Base-by-base conservation (phyloP, 2,797 vertebrate species). In the Cichlasoma orientale region DNA sequence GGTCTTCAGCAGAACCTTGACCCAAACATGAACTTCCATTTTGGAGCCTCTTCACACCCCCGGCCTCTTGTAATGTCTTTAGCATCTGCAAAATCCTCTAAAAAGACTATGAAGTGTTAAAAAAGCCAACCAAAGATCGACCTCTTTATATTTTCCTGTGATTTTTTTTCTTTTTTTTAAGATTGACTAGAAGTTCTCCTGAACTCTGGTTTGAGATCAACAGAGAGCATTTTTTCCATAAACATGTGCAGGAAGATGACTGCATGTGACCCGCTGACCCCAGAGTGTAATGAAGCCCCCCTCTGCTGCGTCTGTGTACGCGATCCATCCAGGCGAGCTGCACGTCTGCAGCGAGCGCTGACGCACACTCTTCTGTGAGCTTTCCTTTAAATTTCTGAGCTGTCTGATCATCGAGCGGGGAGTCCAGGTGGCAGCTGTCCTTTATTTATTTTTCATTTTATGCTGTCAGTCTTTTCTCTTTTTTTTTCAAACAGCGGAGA, bases 21-120 rank as follows among this genome's bases (percentile, higher is more conserved):
- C 13, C 44, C 44, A 47, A 47, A 47, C 44, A 6, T 16, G 14
- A 47, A 5, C 14, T 47, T 41, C 12, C 11, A 41, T 41, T 41
- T 12, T 41, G 38, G 11, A 41, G 38, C 4, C 4, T 1, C 11
- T 12, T 41, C 38, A 12, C 38, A 41, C 38, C 38, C 38, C 12
- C 13, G 36, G 3, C 36, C 36, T 4, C 36, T 38, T 11, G 36
- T 4, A 12, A 12, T 0, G 0, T 4, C 33, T 44, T 0, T 36
- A 41, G 21, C 21, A 41, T 44, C 59, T 63, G 41, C 59, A 18
- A 21, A 50, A 16, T 11, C 16, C 41, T 44, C 2, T 18, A 18
- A 50, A 50, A 19, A 50, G 4, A 16, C 13, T 0, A 3, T 47
- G 4, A 47, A 6, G 14, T 16, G 44, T 16, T 47, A 3, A 19